Conservation (phyloP, 2,113 vertebrate species). For the Pterocles orientalis region DNA sequence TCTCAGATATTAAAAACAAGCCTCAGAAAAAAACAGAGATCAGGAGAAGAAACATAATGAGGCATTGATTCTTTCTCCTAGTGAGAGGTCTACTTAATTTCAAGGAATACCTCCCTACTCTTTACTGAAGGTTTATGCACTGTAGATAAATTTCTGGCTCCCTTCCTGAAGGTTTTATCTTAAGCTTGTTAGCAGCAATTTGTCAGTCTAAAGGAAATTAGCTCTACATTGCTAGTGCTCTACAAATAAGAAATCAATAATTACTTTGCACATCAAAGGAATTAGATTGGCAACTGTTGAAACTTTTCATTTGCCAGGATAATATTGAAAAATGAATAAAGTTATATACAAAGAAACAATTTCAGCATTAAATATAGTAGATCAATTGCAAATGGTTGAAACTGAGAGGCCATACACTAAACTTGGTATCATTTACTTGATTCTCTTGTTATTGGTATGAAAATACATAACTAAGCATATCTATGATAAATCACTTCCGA, state of each 20-base stretch:
- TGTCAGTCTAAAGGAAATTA: conserved; percentile 8
- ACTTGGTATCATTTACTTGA: background rate
- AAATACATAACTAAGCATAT: background rate
- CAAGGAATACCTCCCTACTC: background rate
- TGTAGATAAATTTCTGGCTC: background rate
- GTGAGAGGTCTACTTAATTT: background rate
- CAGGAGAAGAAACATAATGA: background rate
- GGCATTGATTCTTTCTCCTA: background rate
- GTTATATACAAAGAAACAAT: background rate
- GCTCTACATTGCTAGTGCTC: background rate
- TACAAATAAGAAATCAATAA: conserved; percentile 1
- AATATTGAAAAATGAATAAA: background rate
- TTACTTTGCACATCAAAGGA: background rate
- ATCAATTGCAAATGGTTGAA: background rate
- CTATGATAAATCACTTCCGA: background rate
- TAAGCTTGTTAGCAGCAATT: background rate
- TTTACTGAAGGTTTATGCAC: background rate
- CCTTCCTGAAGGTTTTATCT: background rate
- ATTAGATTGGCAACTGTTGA: background rate
- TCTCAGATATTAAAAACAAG: background rate
- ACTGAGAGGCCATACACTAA: background rate
- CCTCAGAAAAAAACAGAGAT: background rate
- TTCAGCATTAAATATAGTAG: background rate
- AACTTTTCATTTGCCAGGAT: background rate
- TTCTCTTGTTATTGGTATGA: background rate